phyloP scores from a whole-genome alignment of 2,888 invertebrate species.

The Campopleginae sp. region DNA sequence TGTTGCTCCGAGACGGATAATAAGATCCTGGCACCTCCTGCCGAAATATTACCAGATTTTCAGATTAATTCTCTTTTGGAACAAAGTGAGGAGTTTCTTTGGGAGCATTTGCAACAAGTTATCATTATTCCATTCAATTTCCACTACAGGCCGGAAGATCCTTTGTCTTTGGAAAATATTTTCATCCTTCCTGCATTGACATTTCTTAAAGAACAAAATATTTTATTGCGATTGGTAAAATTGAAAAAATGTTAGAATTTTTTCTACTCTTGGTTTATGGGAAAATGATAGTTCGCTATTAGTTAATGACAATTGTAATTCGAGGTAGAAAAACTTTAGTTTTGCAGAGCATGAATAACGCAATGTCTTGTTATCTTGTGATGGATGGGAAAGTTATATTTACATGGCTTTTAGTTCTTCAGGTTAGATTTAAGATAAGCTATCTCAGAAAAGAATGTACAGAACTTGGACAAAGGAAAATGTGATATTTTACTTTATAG shows the following conservation, averaged over 20 bases:
- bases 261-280: not conserved
- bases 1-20: conserved; percentile 85
- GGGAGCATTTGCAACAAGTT: not conserved
- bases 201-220: not conserved
- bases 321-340: not conserved
- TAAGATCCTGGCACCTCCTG: conserved; percentile 88
- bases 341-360: not conserved
- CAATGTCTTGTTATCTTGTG: not conserved
- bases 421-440: not conserved
- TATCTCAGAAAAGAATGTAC: not conserved
- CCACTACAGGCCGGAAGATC: no score
- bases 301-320: not conserved
- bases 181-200: not conserved
- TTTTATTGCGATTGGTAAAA: not conserved
- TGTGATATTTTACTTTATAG: not conserved
- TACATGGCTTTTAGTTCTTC: not conserved
- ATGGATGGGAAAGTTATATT: not conserved
- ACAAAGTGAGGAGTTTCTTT: conserved; percentile 6
- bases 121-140: not conserved
- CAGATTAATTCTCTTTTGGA: not conserved
- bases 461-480: not conserved
- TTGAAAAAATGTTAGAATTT: not conserved
- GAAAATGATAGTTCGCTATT: not conserved
- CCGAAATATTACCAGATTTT: not conserved
- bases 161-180: not conserved